Conservation (phyloP, 1,140 invertebrate species). For the Pogonomyrmex californicus region DNA sequence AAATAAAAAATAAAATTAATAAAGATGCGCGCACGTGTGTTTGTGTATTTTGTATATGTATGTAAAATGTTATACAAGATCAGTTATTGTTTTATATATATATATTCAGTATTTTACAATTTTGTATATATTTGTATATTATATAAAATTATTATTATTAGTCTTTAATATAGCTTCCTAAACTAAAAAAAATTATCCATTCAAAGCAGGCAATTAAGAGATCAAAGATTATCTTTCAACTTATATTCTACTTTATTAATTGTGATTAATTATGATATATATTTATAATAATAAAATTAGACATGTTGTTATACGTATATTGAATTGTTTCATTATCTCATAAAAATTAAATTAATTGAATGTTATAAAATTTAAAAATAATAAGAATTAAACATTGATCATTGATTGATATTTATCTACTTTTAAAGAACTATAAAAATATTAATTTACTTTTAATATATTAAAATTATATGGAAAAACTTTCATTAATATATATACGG, state of each 20-base stretch:
- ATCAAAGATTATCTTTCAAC: conserved; percentile 40
- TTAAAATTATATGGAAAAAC: conserved; percentile 24
- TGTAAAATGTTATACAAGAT: not conserved
- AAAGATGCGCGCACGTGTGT: not conserved
- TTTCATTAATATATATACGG: not conserved
- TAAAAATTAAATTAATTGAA: conserved; percentile 47
- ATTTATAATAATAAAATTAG: conserved; percentile 9
- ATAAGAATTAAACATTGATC: conserved; percentile 28
- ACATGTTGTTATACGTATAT: conserved; percentile 3
- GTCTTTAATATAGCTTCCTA: not conserved
- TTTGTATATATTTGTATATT: not conserved
- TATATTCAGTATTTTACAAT: not conserved
- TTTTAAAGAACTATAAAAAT: not conserved
- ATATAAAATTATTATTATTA: conserved; percentile 17
- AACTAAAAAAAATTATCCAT: not conserved
- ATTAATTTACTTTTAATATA: not conserved
- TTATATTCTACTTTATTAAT: not conserved
- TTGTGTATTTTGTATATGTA: not conserved
- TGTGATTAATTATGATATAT: not conserved
- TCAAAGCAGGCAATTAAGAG: conserved; percentile 3
- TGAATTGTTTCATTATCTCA: conserved; percentile 17
- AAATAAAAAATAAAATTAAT: not conserved
- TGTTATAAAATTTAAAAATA: conserved; percentile 65
- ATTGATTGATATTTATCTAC: not conserved
- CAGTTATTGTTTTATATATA: not conserved